Evolutionary conservation across 2,888 invertebrate species (phyloP).

Genomic region (Melanostoma mellinum): DNA sequence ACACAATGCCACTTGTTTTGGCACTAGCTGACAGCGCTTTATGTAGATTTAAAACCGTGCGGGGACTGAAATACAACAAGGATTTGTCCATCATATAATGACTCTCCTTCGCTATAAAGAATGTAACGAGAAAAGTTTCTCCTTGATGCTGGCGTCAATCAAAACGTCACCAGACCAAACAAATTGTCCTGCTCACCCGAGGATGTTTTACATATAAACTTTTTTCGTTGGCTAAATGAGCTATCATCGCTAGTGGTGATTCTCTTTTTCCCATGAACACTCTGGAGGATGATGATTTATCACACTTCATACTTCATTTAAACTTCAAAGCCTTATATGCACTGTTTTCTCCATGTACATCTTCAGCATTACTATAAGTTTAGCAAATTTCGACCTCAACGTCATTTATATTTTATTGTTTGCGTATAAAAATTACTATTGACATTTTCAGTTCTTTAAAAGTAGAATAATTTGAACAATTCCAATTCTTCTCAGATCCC

Average conservation of each 20-base stretch:
- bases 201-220: slow-evolving; percentile 30
- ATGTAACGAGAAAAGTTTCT: slow-evolving; percentile 36
- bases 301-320: not conserved
- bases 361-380: not conserved
- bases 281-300: slow-evolving; percentile 33
- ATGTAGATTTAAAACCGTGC: slow-evolving; percentile 24
- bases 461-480: slow-evolving; percentile 7
- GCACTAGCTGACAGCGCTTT: slow-evolving; percentile 43
- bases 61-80: slow-evolving; percentile 4
- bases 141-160: slow-evolving; percentile 31
- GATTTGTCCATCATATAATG: not conserved
- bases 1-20: slow-evolving; percentile 22
- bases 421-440: not conserved
- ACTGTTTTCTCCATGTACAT: not conserved
- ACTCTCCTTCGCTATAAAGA: slow-evolving; percentile 6
- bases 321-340: slow-evolving; percentile 9
- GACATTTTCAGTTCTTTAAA: not conserved
- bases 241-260: not conserved
- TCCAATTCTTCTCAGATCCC: not conserved
- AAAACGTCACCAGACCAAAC: slow-evolving; percentile 29
- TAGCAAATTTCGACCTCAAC: slow-evolving; percentile 16
- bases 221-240: slow-evolving; percentile 11
- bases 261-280: slow-evolving; percentile 6
- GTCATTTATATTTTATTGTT: slow-evolving; percentile 3
- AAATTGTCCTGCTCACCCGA: slow-evolving; percentile 41